phyloP scores from a whole-genome alignment of 1,140 invertebrate species.

The Liolophura sinensis region DNA sequence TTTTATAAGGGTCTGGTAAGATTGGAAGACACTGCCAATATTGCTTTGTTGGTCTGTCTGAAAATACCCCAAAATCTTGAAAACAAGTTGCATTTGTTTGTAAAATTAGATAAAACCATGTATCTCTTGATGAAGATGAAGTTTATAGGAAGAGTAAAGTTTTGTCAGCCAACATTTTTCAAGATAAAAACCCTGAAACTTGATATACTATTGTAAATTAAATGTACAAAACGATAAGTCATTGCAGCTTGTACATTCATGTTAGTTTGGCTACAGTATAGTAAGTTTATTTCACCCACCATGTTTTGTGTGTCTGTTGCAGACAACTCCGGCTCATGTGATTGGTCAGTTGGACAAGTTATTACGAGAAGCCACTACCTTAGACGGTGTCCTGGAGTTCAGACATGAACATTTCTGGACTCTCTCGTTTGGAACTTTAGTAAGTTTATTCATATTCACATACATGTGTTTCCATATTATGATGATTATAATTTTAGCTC shows the following conservation, averaged over 20 bases:
- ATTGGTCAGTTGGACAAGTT: conserved; percentile 67
- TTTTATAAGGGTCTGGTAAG: too few relatives aligned
- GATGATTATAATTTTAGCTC: too few relatives aligned
- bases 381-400: conserved; percentile 74
- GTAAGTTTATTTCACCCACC: neutral
- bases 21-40: too few relatives aligned
- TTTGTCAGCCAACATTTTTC: too few relatives aligned
- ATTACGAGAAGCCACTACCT: conserved; percentile 68
- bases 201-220: neutral
- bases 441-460: conserved; percentile 56
- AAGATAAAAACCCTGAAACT: too few relatives aligned
- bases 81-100: too few relatives aligned
- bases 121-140: too few relatives aligned
- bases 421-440: conserved; percentile 69
- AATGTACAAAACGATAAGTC: neutral
- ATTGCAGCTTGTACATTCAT: neutral
- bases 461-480: conserved; percentile 2
- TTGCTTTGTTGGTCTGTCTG: too few relatives aligned
- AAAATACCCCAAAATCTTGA: too few relatives aligned
- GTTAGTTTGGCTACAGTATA: neutral
- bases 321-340: conserved; percentile 67
- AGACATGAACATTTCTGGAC: conserved; percentile 74
- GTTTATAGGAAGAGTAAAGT: too few relatives aligned
- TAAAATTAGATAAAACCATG: too few relatives aligned
- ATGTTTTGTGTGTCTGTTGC: conserved; percentile 28